Evolutionary conservation across 2,113 vertebrate species (phyloP).

Genomic region (Ciconia boyciana): DNA sequence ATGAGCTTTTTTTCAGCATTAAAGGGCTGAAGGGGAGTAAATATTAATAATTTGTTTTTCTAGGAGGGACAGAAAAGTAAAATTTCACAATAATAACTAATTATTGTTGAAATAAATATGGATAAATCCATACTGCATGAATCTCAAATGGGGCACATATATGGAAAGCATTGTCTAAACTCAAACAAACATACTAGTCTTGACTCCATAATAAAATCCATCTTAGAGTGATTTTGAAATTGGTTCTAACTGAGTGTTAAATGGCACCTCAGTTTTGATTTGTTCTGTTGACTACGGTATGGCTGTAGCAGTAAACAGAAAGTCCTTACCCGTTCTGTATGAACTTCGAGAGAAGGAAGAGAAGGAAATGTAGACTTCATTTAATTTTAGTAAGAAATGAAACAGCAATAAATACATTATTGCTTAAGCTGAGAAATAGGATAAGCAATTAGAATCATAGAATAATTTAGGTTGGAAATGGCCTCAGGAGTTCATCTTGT

Average conservation of each 20-base stretch:
- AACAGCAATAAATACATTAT: not conserved
- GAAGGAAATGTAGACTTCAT: not conserved
- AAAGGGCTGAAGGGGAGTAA: not conserved
- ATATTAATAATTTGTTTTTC: not conserved
- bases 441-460: not conserved
- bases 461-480: not conserved
- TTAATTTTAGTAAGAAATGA: not conserved
- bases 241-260: not conserved
- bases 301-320: not conserved
- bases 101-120: not conserved
- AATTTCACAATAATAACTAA: not conserved
- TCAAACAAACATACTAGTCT: not conserved
- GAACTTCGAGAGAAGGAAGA: not conserved
- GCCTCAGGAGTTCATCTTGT: not conserved
- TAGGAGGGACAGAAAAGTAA: not conserved
- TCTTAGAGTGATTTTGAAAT: not conserved
- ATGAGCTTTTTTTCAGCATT: not conserved
- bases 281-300: not conserved
- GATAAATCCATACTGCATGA: not conserved
- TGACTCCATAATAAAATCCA: not conserved
- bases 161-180: not conserved
- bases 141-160: not conserved
- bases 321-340: not conserved
- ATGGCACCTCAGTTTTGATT: not conserved
- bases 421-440: not conserved